Conservation (phyloP, 1,140 invertebrate species). For the Pantala flavescens region DNA sequence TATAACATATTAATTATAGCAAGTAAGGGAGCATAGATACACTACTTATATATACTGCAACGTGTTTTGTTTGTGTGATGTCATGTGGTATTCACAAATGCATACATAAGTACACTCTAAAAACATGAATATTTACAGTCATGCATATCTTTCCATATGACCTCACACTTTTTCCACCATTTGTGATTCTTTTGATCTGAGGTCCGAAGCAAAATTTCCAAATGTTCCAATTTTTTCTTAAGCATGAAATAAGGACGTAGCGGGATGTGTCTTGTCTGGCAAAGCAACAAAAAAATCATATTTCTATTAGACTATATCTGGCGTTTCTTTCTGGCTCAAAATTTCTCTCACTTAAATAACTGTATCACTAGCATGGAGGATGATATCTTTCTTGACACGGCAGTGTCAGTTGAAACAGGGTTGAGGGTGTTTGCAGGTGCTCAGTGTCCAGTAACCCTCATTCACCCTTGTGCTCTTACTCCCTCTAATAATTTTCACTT, state of each 20-base stretch:
- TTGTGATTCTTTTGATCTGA: background rate
- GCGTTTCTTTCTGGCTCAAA: background rate
- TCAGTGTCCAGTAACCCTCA: no score
- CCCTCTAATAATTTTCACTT: no score
- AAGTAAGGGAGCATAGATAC: background rate
- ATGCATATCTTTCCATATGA: background rate
- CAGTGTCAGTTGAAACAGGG: background rate
- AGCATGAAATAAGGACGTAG: background rate
- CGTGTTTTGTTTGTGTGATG: constrained; percentile 1
- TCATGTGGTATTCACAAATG: constrained; percentile 2
- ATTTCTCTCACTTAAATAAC: constrained; percentile 6
- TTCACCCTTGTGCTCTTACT: no score
- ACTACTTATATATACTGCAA: background rate
- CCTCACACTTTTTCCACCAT: background rate
- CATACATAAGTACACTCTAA: constrained; percentile 2
- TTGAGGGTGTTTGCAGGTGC: background rate
- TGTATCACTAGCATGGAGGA: constrained; percentile 2
- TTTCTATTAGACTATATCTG: background rate
- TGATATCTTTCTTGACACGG: background rate
- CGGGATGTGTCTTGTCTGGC: background rate
- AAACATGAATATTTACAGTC: background rate
- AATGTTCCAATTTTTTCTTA: no score
- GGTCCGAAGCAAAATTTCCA: background rate
- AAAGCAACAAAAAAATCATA: background rate
- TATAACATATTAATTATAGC: background rate